These are phyloP conservation scores for Diloba caeruleocephala DNA, from an alignment of 2,888 invertebrate genomes.

Conservation along the genomic window DNA sequence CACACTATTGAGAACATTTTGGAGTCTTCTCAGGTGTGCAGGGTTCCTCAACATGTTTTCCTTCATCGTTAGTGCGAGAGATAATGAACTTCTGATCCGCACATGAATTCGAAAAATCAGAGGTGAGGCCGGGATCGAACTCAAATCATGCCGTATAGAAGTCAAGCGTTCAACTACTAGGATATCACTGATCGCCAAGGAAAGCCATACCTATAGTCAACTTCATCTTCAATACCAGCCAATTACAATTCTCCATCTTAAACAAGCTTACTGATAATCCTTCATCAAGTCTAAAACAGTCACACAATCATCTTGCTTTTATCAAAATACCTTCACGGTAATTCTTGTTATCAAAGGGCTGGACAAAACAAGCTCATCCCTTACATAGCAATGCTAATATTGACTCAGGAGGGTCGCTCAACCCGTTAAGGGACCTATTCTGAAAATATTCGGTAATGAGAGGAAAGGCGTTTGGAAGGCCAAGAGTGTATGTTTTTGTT, in stretches of 20 bases:
- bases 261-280: constrained; percentile 19
- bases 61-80: no score
- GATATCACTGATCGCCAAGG: no score
- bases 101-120: no score
- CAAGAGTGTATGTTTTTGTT: neutral
- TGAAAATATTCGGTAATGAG: constrained; percentile 21
- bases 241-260: constrained; percentile 14
- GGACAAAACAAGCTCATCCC: constrained; percentile 47
- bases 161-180: no score
- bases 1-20: no score
- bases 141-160: no score
- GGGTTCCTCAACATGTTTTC: no score
- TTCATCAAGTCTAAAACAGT: constrained; percentile 13
- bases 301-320: constrained; percentile 15
- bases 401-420: constrained; percentile 47
- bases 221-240: constrained; percentile 3
- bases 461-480: neutral
- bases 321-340: constrained; percentile 36
- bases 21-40: no score
- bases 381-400: constrained; percentile 58
- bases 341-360: constrained; percentile 46
- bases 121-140: no score
- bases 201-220: neutral
- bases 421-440: constrained; percentile 39
- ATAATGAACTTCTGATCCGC: no score